These are phyloP conservation scores for Xyrauchen texanus DNA, from an alignment of 2,113 vertebrate genomes.

Conservation along the genomic window DNA sequence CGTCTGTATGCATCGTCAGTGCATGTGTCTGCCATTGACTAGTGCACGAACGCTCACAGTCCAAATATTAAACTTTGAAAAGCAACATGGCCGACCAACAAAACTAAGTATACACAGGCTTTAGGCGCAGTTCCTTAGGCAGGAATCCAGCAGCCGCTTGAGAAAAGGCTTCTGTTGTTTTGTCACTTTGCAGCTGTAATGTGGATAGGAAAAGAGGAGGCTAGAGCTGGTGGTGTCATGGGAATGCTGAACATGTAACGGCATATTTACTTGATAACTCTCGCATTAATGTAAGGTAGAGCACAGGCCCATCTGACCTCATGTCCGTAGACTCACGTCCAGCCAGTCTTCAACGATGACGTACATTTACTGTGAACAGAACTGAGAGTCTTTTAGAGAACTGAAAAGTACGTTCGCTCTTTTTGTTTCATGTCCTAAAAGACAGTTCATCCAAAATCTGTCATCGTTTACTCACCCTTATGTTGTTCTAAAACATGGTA, in stretches of 20 bases:
- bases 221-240: slow-evolving; percentile 4
- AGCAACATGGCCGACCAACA: no score
- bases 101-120: no score
- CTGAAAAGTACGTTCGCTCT: background rate
- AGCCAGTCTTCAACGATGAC: background rate
- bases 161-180: slow-evolving; percentile 54
- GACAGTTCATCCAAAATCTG: no score
- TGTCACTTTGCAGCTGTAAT: slow-evolving; percentile 47
- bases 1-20: no score
- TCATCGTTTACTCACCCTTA: no score
- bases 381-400: background rate
- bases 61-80: no score
- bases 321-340: background rate
- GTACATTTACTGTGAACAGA: background rate
- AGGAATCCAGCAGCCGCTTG: slow-evolving; percentile 31
- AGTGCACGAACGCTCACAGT: no score
- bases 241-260: background rate
- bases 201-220: slow-evolving; percentile 1
- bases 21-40: background rate
- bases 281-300: slow-evolving; percentile 2
- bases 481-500: no score
- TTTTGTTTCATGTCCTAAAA: background rate
- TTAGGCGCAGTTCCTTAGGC: slow-evolving; percentile 2
- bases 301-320: background rate
- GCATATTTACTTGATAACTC: background rate